Evolutionary conservation across 2,797 vertebrate species (phyloP).

Genomic region (Zalophus californianus): DNA sequence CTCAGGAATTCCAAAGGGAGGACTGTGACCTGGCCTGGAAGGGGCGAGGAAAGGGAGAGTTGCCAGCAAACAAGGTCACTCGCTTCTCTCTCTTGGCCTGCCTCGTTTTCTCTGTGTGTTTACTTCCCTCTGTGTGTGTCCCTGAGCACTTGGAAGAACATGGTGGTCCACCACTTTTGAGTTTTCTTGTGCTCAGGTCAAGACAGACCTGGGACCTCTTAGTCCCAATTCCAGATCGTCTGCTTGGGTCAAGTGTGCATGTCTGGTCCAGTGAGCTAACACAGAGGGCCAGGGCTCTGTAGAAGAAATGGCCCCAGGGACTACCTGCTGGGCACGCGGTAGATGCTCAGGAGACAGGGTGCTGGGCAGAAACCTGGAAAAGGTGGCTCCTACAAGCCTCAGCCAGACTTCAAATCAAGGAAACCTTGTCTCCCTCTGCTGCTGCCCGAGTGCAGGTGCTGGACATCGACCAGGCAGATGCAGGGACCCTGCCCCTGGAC

Average conservation of each 20-base stretch:
- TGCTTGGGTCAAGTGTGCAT: background rate
- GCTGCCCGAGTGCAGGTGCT: slow-evolving; percentile 89
- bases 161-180: background rate
- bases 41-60: background rate
- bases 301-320: background rate
- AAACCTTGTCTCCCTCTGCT: slow-evolving; percentile 87
- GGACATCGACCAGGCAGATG: slow-evolving; percentile 92
- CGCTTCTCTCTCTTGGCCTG: background rate
- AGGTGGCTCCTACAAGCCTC: background rate
- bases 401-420: slow-evolving; percentile 71
- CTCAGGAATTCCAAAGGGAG: background rate
- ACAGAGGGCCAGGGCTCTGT: background rate
- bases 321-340: background rate
- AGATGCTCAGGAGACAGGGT: background rate
- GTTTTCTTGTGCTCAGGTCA: background rate
- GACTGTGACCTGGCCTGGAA: background rate
- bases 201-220: background rate
- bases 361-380: background rate
- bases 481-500: slow-evolving; percentile 89
- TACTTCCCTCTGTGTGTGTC: background rate
- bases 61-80: background rate
- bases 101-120: background rate
- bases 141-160: slow-evolving; percentile 36
- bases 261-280: background rate
- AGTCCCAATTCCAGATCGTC: background rate